phyloP scores from a whole-genome alignment of 2,888 invertebrate species.

The Noctua comes region DNA sequence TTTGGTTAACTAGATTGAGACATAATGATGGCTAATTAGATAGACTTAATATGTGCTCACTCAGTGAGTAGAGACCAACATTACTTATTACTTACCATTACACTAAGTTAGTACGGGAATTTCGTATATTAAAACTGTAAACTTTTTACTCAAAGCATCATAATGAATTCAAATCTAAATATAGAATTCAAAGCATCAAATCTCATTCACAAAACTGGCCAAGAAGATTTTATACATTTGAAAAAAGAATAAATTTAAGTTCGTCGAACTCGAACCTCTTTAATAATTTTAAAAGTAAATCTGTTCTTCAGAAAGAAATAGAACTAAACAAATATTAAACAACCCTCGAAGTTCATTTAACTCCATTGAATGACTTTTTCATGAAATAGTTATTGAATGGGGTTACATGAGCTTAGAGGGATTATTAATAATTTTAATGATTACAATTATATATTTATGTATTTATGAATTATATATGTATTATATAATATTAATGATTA shows the following conservation, averaged over 20 bases:
- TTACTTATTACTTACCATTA: not conserved
- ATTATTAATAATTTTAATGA: too few species aligned
- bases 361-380: too few species aligned
- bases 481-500: too few species aligned
- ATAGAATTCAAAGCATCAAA: not conserved
- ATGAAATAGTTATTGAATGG: too few species aligned
- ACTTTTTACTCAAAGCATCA: not conserved
- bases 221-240: not conserved
- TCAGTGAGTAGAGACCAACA: not conserved
- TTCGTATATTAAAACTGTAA: not conserved
- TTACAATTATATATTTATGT: too few species aligned
- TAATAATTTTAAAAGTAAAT: not conserved
- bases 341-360: too few species aligned
- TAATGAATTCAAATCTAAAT: conserved; percentile 3
- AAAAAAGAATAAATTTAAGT: not conserved
- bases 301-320: too few species aligned
- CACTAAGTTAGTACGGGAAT: not conserved
- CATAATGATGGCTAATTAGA: not conserved
- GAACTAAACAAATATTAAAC: too few species aligned
- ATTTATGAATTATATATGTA: too few species aligned
- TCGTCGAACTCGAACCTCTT: not conserved
- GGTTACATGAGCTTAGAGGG: too few species aligned
- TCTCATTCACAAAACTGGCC: not conserved
- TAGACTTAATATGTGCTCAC: not conserved
- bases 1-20: not conserved